Evolutionary conservation across 2,888 invertebrate genomes (phyloP), one percentile per base, ranked within the genome.

Genomic region (Ischnus inquisitorius): DNA sequence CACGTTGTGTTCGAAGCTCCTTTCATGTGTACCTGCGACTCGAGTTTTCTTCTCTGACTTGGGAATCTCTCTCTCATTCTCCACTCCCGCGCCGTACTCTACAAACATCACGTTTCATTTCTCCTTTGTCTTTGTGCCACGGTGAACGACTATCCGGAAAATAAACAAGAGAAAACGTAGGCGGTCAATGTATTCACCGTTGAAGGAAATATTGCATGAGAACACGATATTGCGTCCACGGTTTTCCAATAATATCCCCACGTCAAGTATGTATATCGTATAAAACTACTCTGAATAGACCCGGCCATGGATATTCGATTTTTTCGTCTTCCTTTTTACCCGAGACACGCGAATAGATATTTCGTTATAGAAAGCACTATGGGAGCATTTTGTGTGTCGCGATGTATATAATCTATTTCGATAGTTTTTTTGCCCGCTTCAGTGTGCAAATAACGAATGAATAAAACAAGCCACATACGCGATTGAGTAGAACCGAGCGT

Each of bases 231-330:
- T 48, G 43, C 39, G 16, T 28, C 28, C 62, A 74, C 72, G 62
- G 72, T 25, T 74, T 74, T 74, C 72, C 72, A 74, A 74, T 74
- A 74, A 62, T 62, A 46, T 16, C 43, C 25, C 28, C n/a, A n/a
- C 28, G 60, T 28, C 60, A 12, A 25, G 60, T 14, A 28, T 60
- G 14, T 25, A n/a, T 60, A 6, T 14, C 25, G 14, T 6, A n/a
- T 25, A 60, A 60, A 60, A 60, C 14, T 28, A 60, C 25, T 28
- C 25, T 28, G 60, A 28, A 60, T 60, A 28, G 60, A 25, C 60
- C 25, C 60, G 1, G 25, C 19, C 3, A 54, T 54, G 54, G 54
- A 54, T 54, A 60, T 28, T 12, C 60, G 14, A 25, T 25, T 60
- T 28, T 60, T n/a, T 46, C 25, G 25, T 60, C 60, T 60, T 60